Base-by-base conservation (phyloP, 2,888 invertebrate genomes). In the Chloroclystis v-ata region DNA sequence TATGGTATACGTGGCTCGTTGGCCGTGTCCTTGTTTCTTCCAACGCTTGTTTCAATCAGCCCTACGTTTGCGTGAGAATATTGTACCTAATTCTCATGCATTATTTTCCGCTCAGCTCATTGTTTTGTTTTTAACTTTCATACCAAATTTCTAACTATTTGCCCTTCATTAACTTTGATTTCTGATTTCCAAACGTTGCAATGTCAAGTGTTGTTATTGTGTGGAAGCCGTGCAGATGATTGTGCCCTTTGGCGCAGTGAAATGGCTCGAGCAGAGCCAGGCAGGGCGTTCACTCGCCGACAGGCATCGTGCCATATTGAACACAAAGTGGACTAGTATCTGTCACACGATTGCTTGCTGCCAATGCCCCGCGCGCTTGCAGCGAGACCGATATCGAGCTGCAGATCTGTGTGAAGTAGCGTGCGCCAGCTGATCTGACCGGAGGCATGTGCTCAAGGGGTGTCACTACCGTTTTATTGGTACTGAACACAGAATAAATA, bases 51-150 rank as follows among this genome's bases (percentile, higher is more conserved):
- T 26, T 26, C 26, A 37, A 8, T 14, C 28, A 33, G 44, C 25
- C 28, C 28, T 4, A 30, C 20, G 44, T 37, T 44, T 9, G 48
- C 62, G 60, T 64, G 64, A 52, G 64, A 65, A 63, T 35, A 13
- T 47, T 44, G 30, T 37, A 46, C 44, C 43, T 28, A 49, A 48
- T 60, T 63, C 61, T 47, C 65, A 63, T 54, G 59, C 49, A 20
- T 4, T 20, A 20, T n/a, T n/a, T n/a, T n/a, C n/a, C n/a, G n/a
- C n/a, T n/a, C n/a, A 20, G 20, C 20, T 5, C 20, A 20, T 20
- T 20, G 20, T 20, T 4, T 20, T 2, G 20, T 5, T 20, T 4
- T 4, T 20, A 20, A 20, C 5, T 20, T 4, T n/a, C n/a, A n/a
- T n/a, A n/a, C n/a, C n/a, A n/a, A n/a, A n/a, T n/a, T n/a, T n/a